Evolutionary conservation across 2,797 vertebrate genomes (phyloP).

Genomic region (Pipistrellus kuhlii): DNA sequence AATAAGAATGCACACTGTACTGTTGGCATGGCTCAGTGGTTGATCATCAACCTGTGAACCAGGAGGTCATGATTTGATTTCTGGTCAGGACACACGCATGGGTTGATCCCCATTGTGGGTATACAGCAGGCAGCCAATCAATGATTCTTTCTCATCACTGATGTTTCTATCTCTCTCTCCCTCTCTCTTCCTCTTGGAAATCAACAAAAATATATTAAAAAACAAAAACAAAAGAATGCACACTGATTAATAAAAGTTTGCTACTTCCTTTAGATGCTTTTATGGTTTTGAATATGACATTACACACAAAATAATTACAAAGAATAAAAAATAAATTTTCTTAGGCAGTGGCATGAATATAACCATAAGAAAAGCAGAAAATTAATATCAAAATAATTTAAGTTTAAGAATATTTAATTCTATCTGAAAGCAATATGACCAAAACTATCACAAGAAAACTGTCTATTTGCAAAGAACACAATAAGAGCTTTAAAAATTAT

Average conservation of each 20-base stretch:
- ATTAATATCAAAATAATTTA: neutral
- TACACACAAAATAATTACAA: neutral
- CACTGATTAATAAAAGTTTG: neutral
- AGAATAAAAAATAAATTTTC: neutral
- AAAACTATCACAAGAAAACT: neutral
- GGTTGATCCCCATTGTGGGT: too few species aligned
- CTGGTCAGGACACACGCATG: too few species aligned
- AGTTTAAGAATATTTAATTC: neutral
- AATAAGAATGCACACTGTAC: neutral
- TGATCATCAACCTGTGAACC: too few species aligned
- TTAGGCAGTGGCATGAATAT: neutral
- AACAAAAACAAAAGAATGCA: neutral
- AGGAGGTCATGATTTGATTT: too few species aligned
- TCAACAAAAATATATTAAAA: neutral
- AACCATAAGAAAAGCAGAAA: neutral
- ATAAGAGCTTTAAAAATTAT: neutral
- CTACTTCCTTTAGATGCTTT: neutral
- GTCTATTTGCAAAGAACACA: neutral
- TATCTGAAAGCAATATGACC: neutral
- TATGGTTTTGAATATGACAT: neutral
- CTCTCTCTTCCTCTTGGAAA: too few species aligned
- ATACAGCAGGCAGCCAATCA: too few species aligned
- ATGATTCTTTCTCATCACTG: too few species aligned
- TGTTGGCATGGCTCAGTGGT: too few species aligned
- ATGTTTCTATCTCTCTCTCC: too few species aligned